A percentile compares a stretch with the other conserved stretches of the same genome.
These are phyloP conservation scores for Cassiopea andromeda DNA, from an alignment of 30 jellyfish, hydroid and myxozoan genomes.

Conservation along the genomic window DNA sequence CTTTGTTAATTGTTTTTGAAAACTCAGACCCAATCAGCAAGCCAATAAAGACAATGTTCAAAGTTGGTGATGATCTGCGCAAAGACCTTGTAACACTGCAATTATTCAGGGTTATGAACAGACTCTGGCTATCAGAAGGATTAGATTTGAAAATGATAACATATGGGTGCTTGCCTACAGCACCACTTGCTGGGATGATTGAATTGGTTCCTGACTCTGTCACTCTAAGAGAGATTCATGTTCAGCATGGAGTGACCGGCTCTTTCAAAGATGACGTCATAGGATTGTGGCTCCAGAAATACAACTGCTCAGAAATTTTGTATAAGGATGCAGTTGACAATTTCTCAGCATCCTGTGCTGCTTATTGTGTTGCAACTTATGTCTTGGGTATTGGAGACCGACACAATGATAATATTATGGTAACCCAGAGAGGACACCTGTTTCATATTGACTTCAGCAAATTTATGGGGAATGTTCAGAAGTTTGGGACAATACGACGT, in stretches of 20 bases:
- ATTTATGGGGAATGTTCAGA: slow-evolving; percentile 93
- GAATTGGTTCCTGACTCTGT: slow-evolving; percentile 83
- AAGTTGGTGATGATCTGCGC: slow-evolving; percentile 96
- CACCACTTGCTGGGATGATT: slow-evolving; percentile 88
- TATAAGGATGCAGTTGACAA: slow-evolving; percentile 84
- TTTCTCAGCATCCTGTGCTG: slow-evolving; percentile 97
- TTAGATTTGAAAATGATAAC: slow-evolving; percentile 82
- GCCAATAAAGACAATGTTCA: slow-evolving; percentile 78
- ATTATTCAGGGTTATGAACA: slow-evolving; percentile 87
- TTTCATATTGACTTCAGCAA: slow-evolving; percentile 96
- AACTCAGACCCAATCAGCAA: slow-evolving; percentile 88
- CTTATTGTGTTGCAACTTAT: slow-evolving; percentile 95
- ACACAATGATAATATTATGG: slow-evolving; percentile 95
- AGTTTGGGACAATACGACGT: slow-evolving; percentile 84
- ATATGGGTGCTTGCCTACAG: slow-evolving; percentile 93
- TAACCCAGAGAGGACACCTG: slow-evolving; percentile 92
- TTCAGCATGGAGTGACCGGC: slow-evolving; percentile 95
- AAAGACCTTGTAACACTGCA: slow-evolving; percentile 92
- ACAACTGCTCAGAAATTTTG: slow-evolving; percentile 72
- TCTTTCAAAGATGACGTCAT: slow-evolving; percentile 94
- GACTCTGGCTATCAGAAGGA: slow-evolving; percentile 91
- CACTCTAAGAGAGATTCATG: slow-evolving; percentile 94
- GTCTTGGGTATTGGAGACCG: slow-evolving; percentile 99
- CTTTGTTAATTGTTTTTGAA: slow-evolving; percentile 73
- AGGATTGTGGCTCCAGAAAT: slow-evolving; percentile 89